phyloP scores from a whole-genome alignment of 1,140 invertebrate species.

The Hypothenemus hampei region DNA sequence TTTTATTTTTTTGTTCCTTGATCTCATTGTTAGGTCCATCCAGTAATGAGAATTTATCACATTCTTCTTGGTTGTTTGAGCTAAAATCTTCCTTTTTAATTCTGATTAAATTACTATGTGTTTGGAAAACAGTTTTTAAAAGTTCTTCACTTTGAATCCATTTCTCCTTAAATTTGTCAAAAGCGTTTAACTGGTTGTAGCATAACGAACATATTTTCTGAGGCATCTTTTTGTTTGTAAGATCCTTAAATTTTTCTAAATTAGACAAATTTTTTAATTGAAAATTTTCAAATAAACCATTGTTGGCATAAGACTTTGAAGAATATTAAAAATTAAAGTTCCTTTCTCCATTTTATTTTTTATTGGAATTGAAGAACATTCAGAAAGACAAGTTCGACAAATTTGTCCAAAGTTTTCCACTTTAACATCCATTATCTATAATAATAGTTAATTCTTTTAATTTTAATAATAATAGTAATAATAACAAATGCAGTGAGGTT shows the following conservation, averaged over 20 bases:
- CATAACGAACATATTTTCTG: constrained; percentile 31
- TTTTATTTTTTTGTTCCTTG: not conserved
- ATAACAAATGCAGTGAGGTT: too few relatives aligned
- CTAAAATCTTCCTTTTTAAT: not conserved
- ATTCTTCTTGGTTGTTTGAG: not conserved
- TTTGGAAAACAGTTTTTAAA: constrained; percentile 11
- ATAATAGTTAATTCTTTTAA: too few relatives aligned
- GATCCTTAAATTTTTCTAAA: constrained; percentile 12
- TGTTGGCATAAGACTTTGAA: not conserved
- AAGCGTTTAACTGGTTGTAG: constrained; percentile 20
- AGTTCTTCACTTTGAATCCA: constrained; percentile 18
- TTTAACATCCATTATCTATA: too few relatives aligned
- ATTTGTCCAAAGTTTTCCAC: constrained; percentile 12
- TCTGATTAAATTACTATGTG: not conserved
- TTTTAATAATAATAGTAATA: too few relatives aligned
- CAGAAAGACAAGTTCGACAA: constrained; percentile 29
- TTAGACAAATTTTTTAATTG: constrained; percentile 3
- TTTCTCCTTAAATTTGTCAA: constrained; percentile 20
- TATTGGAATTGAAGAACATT: constrained; percentile 17
- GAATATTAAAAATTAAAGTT: not conserved
- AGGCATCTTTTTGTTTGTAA: constrained; percentile 25
- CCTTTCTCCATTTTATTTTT: constrained; percentile 11
- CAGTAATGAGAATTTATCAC: not conserved
- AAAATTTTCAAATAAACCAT: not conserved
- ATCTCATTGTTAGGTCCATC: not conserved